Conservation (phyloP, 2,797 vertebrate species). For the Coluber constrictor region DNA sequence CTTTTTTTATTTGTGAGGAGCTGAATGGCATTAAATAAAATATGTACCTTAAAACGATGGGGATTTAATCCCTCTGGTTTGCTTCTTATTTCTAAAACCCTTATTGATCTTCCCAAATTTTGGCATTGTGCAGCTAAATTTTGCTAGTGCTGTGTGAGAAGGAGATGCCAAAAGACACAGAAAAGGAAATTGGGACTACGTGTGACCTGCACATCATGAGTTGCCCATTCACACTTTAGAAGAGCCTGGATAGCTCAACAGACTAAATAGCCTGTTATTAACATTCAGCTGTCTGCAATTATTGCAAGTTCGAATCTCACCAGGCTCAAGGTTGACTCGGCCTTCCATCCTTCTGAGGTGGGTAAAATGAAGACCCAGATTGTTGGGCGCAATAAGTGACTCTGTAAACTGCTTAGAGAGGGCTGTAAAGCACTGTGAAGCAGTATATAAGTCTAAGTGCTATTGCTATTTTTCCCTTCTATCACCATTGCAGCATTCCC, state of each 20-base stretch:
- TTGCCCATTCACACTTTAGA: not conserved
- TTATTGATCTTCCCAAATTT: not conserved
- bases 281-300: no score
- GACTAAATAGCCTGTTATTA: no score
- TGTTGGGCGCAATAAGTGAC: no score
- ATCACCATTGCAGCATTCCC: not conserved
- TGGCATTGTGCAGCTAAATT: not conserved
- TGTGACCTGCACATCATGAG: not conserved
- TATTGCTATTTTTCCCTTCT: no score
- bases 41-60: not conserved
- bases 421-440: no score
- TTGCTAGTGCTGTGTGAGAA: not conserved
- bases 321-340: no score
- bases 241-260: no score
- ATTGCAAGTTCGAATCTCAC: no score
- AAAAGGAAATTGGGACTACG: not conserved
- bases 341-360: no score
- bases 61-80: not conserved
- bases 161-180: not conserved
- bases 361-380: no score
- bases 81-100: not conserved
- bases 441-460: no score
- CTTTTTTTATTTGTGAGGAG: not conserved
- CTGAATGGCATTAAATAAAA: not conserved
- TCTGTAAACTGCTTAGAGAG: no score